Conservation (phyloP, 2,888 invertebrate species). For the Palloptera scutellata region DNA sequence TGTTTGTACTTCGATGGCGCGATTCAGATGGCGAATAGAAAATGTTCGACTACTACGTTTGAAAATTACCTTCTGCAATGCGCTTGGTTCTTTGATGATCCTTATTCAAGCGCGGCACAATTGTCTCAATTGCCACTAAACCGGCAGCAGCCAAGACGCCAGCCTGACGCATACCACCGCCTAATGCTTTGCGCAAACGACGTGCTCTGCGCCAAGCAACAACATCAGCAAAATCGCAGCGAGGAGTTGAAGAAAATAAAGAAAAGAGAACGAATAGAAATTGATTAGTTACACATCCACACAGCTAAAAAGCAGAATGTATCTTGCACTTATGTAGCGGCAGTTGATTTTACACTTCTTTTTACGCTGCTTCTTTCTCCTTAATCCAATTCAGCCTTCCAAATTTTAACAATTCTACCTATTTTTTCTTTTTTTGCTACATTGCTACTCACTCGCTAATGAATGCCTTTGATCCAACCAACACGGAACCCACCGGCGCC, state of each 20-base stretch:
- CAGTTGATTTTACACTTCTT: no score
- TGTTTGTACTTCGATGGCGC: no score
- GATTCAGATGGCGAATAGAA: no score
- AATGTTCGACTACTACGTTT: no score
- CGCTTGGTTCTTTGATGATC: slow-evolving; percentile 78
- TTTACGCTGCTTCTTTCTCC: no score
- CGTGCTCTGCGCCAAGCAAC: slow-evolving; percentile 70
- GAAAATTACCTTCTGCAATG: slow-evolving; percentile 72
- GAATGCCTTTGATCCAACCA: slow-evolving; percentile 79
- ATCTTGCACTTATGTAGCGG: no score
- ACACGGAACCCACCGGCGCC: slow-evolving; percentile 86
- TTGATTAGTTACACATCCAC: slow-evolving; percentile 1
- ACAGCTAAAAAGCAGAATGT: background rate
- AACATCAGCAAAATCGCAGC: slow-evolving; percentile 9
- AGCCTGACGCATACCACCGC: slow-evolving; percentile 93
- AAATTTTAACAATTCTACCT: background rate
- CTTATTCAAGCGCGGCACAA: slow-evolving; percentile 72
- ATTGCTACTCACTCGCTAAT: slow-evolving; percentile 71
- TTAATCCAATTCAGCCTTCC: background rate
- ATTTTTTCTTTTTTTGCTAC: background rate
- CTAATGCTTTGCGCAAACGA: slow-evolving; percentile 83
- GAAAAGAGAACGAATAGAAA: background rate
- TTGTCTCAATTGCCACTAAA: slow-evolving; percentile 81
- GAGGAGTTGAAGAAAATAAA: no score
- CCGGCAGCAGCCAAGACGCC: slow-evolving; percentile 93